These are phyloP conservation scores for Rhinoderma darwinii DNA, from an alignment of 2,113 vertebrate genomes.

Conservation along the genomic window DNA sequence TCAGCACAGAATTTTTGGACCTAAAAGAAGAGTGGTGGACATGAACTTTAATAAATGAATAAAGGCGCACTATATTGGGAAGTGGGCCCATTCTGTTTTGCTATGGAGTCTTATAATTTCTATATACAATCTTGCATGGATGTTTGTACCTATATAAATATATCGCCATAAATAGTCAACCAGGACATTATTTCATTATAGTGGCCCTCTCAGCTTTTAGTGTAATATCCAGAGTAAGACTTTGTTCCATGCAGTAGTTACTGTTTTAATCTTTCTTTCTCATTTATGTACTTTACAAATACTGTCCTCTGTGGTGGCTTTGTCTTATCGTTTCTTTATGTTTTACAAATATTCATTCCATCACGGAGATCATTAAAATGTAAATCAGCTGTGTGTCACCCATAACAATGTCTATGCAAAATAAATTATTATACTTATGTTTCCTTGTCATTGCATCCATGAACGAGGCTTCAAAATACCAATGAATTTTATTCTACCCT, in stretches of 20 bases:
- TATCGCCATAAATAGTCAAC: no score
- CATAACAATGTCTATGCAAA: conserved; percentile 35
- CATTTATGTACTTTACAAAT: not conserved
- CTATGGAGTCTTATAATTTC: no score
- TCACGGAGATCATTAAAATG: conserved; percentile 49
- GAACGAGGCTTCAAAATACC: conserved; percentile 17
- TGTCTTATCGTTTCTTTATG: not conserved
- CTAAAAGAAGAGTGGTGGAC: no score
- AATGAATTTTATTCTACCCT: conserved; percentile 7
- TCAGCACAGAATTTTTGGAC: no score
- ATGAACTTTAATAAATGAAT: no score
- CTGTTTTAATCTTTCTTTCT: not conserved
- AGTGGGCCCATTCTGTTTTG: no score
- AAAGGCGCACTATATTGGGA: no score
- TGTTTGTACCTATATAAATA: no score
- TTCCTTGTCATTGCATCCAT: conserved; percentile 26
- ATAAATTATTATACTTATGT: conserved; percentile 4
- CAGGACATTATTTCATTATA: no score
- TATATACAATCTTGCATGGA: no score
- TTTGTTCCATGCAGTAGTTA: not conserved
- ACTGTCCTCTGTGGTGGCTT: not conserved
- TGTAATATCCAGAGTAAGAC: not conserved
- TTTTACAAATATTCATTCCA: conserved; percentile 37
- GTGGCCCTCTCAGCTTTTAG: not conserved
- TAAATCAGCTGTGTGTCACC: conserved; percentile 45